Evolutionary conservation across 2,797 vertebrate species (phyloP).

Genomic region (Carduelis carduelis): DNA sequence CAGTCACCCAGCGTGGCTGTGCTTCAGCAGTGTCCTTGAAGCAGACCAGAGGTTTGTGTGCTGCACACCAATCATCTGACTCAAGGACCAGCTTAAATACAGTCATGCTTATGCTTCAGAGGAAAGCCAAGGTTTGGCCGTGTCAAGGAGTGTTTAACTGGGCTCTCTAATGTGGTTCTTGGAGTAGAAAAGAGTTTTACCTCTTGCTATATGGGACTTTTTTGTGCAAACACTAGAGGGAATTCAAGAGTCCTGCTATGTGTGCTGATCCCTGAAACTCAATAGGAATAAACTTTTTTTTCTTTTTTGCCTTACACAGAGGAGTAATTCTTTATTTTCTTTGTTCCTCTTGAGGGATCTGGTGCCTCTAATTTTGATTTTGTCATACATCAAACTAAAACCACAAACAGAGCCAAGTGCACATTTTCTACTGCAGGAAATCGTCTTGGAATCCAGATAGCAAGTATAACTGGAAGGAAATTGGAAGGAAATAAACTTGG

Average conservation of each 20-base stretch:
- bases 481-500: background rate
- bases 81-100: background rate
- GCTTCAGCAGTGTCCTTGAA: background rate
- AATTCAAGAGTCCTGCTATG: background rate
- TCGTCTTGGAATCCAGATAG: background rate
- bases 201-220: background rate
- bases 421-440: background rate
- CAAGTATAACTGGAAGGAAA: background rate
- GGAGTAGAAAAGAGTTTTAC: background rate
- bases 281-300: background rate
- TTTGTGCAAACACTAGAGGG: background rate
- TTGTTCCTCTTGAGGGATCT: background rate
- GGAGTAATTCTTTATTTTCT: background rate
- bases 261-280: background rate
- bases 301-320: background rate
- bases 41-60: background rate
- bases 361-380: background rate
- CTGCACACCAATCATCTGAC: background rate
- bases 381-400: background rate
- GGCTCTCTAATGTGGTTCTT: background rate
- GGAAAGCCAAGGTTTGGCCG: background rate
- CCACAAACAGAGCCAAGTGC: background rate
- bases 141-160: conserved; percentile 12
- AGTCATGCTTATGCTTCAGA: background rate
- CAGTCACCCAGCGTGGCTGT: background rate